These are phyloP conservation scores for Morus bassanus DNA, from an alignment of 2,797 vertebrate species.

Conservation along the genomic window DNA sequence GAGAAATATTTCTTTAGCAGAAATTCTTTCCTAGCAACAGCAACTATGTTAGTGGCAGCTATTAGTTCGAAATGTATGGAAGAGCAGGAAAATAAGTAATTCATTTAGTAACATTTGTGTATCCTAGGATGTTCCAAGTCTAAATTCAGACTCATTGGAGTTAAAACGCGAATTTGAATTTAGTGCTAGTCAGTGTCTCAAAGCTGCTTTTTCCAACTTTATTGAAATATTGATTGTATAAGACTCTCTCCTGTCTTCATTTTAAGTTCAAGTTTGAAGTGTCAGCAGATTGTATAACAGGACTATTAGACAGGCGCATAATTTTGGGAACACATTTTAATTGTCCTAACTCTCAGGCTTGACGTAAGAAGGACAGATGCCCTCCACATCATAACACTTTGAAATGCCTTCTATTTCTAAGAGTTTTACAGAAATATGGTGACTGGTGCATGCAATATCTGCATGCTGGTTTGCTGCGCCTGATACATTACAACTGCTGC, in stretches of 20 bases:
- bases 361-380: background rate
- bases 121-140: background rate
- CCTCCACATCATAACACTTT: background rate
- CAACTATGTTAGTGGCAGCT: background rate
- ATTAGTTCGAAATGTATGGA: background rate
- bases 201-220: background rate
- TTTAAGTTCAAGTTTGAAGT: background rate
- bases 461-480: background rate
- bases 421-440: background rate
- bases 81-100: background rate
- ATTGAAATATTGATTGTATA: background rate
- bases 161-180: background rate
- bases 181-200: background rate
- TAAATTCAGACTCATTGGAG: background rate
- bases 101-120: background rate
- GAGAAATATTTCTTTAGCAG: background rate
- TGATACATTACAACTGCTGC: background rate
- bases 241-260: background rate
- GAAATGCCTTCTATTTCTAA: background rate
- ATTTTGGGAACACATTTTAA: background rate
- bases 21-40: background rate
- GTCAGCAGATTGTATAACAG: background rate
- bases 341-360: background rate
- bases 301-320: background rate
- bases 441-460: background rate